Base-by-base conservation (phyloP, 2,113 vertebrate species). In the Excalfactoria chinensis region DNA sequence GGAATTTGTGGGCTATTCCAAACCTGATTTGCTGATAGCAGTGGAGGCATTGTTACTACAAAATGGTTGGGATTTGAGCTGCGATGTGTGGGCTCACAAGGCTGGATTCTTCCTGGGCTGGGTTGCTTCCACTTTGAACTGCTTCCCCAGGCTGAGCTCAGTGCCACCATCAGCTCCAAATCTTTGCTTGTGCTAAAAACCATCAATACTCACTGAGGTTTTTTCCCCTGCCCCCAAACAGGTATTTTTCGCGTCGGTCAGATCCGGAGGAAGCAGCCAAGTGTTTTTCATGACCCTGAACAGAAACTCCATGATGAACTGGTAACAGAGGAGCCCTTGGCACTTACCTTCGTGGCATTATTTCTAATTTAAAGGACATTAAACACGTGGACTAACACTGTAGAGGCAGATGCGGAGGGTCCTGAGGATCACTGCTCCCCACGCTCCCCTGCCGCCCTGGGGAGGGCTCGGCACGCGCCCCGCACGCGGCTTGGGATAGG, bases 261-360 rank as follows among this genome's bases (percentile, higher is more conserved):
- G 99, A 88, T 99, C 99, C 22, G 99, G 99, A 96, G 99, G 99
- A 97, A 99, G 99, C 98, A 99, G 99, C 96, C 99, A 99, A 98
- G 99, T 99, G 96, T 99, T 99, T 98, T 99, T 99, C 98, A 99
- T 99, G 99, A 99, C 99, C 91, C 98, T 99, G 96, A 99, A 99
- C 98, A 98, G 99, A 98, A 99, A 99, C 98, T 99, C 99, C 97
- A 99, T 99, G 99, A 99, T 99, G 99, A 99, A 99, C 98, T 99
- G 99, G 99, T 99, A 99, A 99, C 97, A 91, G 96, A 95, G 96
- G 95, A 97, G 95, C 96, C 96, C 96, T 97, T 96, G 96, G 97
- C 96, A 96, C 96, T 98, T 97, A 88, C 96, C 95, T n/a, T 95
- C 97, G 97, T 97, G 97, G 97, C 97, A 96, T 97, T 97, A 95